A percentile compares a stretch with the other conserved stretches of the same genome.
phyloP scores from a whole-genome alignment of 2,113 vertebrate species.

The Montifringilla adamsi region DNA sequence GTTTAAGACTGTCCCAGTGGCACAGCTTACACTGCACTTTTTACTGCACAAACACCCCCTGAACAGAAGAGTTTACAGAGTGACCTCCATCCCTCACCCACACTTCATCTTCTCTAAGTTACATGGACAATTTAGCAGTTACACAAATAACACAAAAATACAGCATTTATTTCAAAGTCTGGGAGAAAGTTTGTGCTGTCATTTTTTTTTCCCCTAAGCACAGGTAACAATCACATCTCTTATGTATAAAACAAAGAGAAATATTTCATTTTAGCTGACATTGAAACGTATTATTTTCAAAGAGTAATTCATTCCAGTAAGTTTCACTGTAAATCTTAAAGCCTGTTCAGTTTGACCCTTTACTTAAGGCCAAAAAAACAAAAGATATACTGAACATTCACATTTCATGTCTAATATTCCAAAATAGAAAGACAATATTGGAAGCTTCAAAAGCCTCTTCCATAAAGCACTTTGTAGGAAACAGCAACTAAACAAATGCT shows the following conservation, averaged over 20 bases:
- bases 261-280: background rate
- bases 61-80: background rate
- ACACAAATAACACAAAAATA: background rate
- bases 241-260: background rate
- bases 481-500: background rate
- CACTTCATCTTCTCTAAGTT: background rate
- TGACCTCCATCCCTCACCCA: background rate
- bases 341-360: background rate
- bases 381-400: background rate
- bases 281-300: background rate
- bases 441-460: background rate
- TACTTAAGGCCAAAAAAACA: background rate
- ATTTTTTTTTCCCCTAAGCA: background rate
- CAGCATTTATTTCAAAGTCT: background rate
- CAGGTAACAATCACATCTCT: background rate
- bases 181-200: background rate
- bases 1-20: background rate
- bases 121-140: background rate
- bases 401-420: background rate
- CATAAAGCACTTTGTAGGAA: background rate
- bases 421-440: background rate
- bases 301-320: background rate
- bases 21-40: background rate
- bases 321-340: background rate
- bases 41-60: background rate